phyloP scores from a whole-genome alignment of 2,797 vertebrate species.

The Alosa sapidissima region DNA sequence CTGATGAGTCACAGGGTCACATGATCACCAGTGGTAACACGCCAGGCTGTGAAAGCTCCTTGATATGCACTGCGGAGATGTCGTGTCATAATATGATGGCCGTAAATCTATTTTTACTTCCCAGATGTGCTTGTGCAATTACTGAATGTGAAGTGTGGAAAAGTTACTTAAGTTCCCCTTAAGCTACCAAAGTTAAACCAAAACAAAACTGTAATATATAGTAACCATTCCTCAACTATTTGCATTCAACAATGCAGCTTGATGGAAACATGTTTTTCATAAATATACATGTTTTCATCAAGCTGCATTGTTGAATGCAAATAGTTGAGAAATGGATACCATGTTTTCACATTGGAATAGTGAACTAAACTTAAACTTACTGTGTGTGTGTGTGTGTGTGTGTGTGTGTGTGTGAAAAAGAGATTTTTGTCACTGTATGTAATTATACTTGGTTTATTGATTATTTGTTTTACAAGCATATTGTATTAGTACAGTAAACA shows the following conservation, averaged over 20 bases:
- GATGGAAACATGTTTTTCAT: too few species aligned
- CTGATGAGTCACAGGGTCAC: constrained; percentile 41
- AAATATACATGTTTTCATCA: too few species aligned
- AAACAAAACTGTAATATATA: not conserved
- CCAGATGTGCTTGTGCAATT: not conserved
- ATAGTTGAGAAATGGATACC: not conserved
- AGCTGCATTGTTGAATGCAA: too few species aligned
- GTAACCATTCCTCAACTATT: too few species aligned
- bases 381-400: not conserved
- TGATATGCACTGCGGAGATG: not conserved
- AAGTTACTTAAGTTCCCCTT: not conserved
- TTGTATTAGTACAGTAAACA: not conserved
- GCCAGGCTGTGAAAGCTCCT: not conserved
- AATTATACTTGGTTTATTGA: not conserved
- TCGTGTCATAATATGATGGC: not conserved
- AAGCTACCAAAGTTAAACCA: not conserved
- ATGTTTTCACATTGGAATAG: too few species aligned
- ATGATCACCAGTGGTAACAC: constrained; percentile 21
- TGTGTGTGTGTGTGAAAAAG: not conserved
- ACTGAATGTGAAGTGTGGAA: not conserved
- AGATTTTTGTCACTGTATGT: too few species aligned
- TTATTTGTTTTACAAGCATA: not conserved
- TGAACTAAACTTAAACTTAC: not conserved
- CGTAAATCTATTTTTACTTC: constrained; percentile 1
- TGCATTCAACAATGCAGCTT: too few species aligned